Base-by-base conservation (phyloP, 1,140 invertebrate species). In the Teleogryllus occipitalis region DNA sequence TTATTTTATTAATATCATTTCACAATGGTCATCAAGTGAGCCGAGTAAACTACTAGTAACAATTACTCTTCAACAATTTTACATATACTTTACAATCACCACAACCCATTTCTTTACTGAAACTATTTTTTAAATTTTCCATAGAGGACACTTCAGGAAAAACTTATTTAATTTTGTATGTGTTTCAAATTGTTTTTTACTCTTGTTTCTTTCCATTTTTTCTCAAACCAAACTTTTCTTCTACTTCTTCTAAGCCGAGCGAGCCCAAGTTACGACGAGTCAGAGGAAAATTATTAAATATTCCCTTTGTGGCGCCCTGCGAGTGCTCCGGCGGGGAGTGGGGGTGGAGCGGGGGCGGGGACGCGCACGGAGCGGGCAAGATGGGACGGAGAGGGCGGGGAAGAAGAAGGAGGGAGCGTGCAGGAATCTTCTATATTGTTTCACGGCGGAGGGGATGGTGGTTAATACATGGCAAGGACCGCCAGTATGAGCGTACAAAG, bases 201-300 rank as follows among this genome's bases (percentile, higher is more conserved):
- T 65, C 54, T 65, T 65, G 54, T 65, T 65, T 65, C 54, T 65
- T 18, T 18, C 18, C 54, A 65, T 65, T 65, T 65, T 65, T 65
- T 65, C 54, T 65, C 54, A 65, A 65, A 65, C 54, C 54, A 65
- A 65, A 65, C 54, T 65, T 65, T 65, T 65, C 54, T 65, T 65
- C 54, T 65, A 65, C 54, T 65, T 65, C 54, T 65, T 65, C 54
- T 65, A 65, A 65, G 54, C 54, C 54, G 54, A 65, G 54, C 54
- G 54, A 65, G 54, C 10, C 54, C 54, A 65, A 65, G 54, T 65
- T 65, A 65, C 54, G 54, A 65, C 54, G 54, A 65, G 54, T 65
- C 54, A 65, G 54, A 65, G 54, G 54, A 65, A 65, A 65, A 65
- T 65, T 65, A 65, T 65, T 65, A 65, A 65, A 65, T 65, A 65